Conservation (phyloP, 2,888 invertebrate genomes). For the Drosophila mayaguana region DNA sequence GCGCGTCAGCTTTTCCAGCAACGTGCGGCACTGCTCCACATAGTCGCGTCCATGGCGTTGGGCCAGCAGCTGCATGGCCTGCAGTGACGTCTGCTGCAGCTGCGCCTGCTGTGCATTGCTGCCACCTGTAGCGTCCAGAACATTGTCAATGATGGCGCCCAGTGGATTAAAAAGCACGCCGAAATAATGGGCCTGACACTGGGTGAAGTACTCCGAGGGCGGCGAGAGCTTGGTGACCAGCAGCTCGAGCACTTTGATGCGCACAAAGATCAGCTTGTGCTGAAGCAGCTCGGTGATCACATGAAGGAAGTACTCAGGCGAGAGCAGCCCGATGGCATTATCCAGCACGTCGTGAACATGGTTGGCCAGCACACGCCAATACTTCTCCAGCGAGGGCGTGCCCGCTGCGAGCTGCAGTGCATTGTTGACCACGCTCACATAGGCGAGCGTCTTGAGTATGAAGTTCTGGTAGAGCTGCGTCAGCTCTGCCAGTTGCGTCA, state of each 20-base stretch:
- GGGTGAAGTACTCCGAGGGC: conserved; percentile 87
- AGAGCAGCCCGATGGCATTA: conserved; percentile 91
- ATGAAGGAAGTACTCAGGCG: conserved; percentile 91
- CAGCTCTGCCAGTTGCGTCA: conserved; percentile 86
- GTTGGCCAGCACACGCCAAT: conserved; percentile 93
- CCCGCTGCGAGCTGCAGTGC: conserved; percentile 86
- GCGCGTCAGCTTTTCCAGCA: conserved; percentile 89
- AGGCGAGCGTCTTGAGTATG: conserved; percentile 89
- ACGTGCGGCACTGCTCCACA: conserved; percentile 89
- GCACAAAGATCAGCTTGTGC: conserved; percentile 90
- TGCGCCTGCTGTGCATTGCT: conserved; percentile 85
- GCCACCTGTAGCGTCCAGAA: conserved; percentile 81
- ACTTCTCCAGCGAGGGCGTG: conserved; percentile 87
- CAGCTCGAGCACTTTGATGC: conserved; percentile 93
- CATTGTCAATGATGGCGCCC: conserved; percentile 87
- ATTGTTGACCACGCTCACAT: conserved; percentile 89
- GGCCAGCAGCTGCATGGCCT: conserved; percentile 93
- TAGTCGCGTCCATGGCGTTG: conserved; percentile 89
- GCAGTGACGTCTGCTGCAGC: conserved; percentile 92
- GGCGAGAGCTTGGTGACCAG: conserved; percentile 92
- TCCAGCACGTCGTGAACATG: conserved; percentile 92
- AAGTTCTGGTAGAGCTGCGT: conserved; percentile 89
- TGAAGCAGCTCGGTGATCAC: conserved; percentile 91
- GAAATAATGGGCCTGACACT: conserved; percentile 86
- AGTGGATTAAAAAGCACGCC: conserved; percentile 88